Evolutionary conservation across 2,113 vertebrate genomes (phyloP).

Genomic region (Heptranchias perlo): DNA sequence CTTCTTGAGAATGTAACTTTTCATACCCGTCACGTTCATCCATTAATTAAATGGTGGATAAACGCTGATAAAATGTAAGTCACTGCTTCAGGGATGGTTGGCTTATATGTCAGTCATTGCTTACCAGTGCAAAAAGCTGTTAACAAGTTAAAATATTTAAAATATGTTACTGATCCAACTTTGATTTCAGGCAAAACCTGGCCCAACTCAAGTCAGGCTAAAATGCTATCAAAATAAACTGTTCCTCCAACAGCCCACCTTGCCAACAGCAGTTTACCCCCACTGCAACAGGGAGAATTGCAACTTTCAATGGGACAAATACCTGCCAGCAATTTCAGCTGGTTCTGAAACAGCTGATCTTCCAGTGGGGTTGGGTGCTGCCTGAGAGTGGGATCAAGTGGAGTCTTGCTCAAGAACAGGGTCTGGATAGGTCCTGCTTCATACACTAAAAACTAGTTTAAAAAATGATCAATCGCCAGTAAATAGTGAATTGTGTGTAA

Average conservation of each 20-base stretch:
- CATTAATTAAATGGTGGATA: not conserved
- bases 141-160: not conserved
- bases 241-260: not conserved
- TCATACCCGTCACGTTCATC: not conserved
- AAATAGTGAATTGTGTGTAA: not conserved
- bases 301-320: not conserved
- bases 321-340: not conserved
- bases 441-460: not conserved
- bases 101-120: not conserved
- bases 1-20: not conserved
- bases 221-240: not conserved
- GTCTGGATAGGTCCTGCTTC: not conserved
- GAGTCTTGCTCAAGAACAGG: not conserved
- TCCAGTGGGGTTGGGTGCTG: not conserved
- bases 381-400: not conserved
- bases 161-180: not conserved
- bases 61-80: too few relatives aligned
- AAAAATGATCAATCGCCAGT: not conserved
- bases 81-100: not conserved
- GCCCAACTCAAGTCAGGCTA: not conserved
- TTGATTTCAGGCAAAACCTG: not conserved
- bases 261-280: not conserved
- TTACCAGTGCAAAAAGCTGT: not conserved
- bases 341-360: not conserved
- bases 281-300: not conserved